Conservation (phyloP, 2,888 invertebrate genomes). For the Ypsolopha scabrella region DNA sequence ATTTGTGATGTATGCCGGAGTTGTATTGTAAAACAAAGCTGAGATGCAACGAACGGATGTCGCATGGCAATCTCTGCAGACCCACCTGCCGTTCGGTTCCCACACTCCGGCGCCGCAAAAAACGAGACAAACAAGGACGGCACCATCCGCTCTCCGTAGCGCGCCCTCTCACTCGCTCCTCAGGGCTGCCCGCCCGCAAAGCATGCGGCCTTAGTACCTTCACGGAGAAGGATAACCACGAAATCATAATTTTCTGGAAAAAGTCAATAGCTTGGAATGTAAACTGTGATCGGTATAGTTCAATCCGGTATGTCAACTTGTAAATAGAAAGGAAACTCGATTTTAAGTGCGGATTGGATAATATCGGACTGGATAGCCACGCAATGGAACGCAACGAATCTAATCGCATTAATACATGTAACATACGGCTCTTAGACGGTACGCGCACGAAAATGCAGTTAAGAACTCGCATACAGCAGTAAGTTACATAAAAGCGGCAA, state of each 20-base stretch:
- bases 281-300: no score
- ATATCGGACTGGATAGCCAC: background rate
- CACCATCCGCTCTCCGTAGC: constrained; percentile 25
- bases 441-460: constrained; percentile 18
- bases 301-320: no score
- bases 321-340: background rate
- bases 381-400: background rate
- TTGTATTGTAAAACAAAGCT: constrained; percentile 50
- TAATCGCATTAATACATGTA: constrained; percentile 2
- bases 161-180: constrained; percentile 42
- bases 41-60: constrained; percentile 66
- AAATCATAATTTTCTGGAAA: constrained; percentile 52
- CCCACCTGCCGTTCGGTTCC: constrained; percentile 69
- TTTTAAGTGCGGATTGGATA: no score
- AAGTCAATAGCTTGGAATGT: constrained; percentile 14
- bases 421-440: constrained; percentile 19
- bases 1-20: constrained; percentile 15
- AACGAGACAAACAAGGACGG: constrained; percentile 52
- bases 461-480: background rate
- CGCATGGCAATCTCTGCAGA: constrained; percentile 67
- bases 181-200: constrained; percentile 39
- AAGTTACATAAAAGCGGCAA: constrained; percentile 18
- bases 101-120: constrained; percentile 71
- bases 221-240: constrained; percentile 38
- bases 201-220: constrained; percentile 27